Evolutionary conservation across 2,888 invertebrate species (phyloP).

Genomic region (Ormia ochracea): DNA sequence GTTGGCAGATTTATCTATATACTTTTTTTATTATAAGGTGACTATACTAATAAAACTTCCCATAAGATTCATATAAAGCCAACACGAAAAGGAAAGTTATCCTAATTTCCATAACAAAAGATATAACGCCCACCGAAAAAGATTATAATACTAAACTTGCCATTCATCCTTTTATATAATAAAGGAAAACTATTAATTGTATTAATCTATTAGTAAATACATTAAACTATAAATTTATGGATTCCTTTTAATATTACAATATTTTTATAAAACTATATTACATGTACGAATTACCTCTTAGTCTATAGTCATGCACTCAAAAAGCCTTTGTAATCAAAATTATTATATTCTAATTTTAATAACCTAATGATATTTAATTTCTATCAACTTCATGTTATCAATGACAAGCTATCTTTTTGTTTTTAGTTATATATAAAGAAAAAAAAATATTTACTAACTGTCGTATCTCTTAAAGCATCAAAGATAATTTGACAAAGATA

Average conservation of each 20-base stretch:
- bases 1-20: not conserved
- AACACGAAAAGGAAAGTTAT: not conserved
- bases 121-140: slow-evolving; percentile 1
- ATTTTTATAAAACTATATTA: slow-evolving; percentile 11
- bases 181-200: too few species aligned
- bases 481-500: too few species aligned
- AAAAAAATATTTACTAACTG: too few species aligned
- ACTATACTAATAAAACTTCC: not conserved
- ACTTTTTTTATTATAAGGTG: not conserved
- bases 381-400: too few species aligned
- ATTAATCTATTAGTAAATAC: too few species aligned
- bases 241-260: slow-evolving; percentile 21
- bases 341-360: too few species aligned
- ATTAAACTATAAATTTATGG: too few species aligned
- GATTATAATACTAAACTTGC: not conserved
- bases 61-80: not conserved
- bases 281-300: slow-evolving; percentile 61
- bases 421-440: too few species aligned
- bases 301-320: slow-evolving; percentile 29
- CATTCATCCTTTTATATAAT: not conserved
- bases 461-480: too few species aligned
- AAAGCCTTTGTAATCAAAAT: slow-evolving; percentile 6
- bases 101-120: not conserved
- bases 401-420: too few species aligned
- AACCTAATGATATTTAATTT: slow-evolving; percentile 4